Conservation (phyloP, 2,113 vertebrate species). For the Conger conger region DNA sequence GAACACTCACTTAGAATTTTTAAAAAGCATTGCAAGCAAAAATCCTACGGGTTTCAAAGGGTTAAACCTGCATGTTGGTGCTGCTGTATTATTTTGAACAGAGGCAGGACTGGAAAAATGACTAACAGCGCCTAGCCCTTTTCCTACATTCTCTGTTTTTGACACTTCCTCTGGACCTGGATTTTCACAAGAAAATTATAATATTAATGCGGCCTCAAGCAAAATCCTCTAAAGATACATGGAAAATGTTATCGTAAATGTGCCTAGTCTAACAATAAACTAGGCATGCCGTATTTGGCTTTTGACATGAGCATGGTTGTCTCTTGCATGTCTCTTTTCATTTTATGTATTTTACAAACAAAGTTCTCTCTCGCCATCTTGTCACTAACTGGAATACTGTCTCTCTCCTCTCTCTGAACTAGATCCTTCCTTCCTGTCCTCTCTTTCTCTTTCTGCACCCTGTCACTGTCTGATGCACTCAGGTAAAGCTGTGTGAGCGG, state of each 20-base stretch:
- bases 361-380: conserved; percentile 28
- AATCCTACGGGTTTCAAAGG: too few relatives aligned
- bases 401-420: conserved; percentile 63
- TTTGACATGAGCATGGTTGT: neutral
- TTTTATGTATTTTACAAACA: neutral
- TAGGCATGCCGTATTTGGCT: neutral
- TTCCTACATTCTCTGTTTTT: neutral
- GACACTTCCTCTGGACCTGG: neutral
- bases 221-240: neutral
- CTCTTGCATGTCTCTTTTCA: neutral
- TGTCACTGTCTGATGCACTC: conserved; percentile 48
- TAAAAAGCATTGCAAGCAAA: too few relatives aligned
- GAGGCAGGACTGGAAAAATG: neutral
- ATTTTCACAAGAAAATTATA: neutral
- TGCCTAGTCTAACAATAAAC: neutral
- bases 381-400: conserved; percentile 62
- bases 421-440: conserved; percentile 50
- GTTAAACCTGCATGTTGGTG: neutral
- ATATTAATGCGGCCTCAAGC: neutral
- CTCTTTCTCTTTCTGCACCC: conserved; percentile 52
- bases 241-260: neutral
- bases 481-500: conserved; percentile 34
- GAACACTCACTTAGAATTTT: too few relatives aligned
- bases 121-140: neutral
- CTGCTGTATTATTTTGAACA: neutral